Conservation (phyloP, 2,888 invertebrate species). For the Ornithoptera alexandrae region DNA sequence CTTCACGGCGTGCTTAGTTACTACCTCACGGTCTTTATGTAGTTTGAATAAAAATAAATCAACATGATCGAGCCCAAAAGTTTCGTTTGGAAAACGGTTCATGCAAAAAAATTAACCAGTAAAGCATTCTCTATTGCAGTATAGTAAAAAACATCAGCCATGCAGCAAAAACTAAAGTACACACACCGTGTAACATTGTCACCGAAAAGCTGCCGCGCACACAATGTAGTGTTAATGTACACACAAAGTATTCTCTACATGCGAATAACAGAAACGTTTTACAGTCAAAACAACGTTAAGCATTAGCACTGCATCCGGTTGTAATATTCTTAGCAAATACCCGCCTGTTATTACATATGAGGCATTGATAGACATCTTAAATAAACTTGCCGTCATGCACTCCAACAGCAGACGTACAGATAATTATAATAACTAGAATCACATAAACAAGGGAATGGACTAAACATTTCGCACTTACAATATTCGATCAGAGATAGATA, state of each 20-base stretch:
- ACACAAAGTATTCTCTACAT: slow-evolving; percentile 26
- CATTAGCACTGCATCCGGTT: slow-evolving; percentile 24
- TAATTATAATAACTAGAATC: slow-evolving; percentile 11
- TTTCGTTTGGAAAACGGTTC: neutral
- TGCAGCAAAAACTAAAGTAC: slow-evolving; percentile 23
- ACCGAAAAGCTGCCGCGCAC: slow-evolving; percentile 27
- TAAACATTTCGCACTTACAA: slow-evolving; percentile 14
- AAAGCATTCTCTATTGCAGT: neutral
- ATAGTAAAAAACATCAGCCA: slow-evolving; percentile 18
- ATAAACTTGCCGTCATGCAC: slow-evolving; percentile 25
- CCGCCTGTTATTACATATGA: slow-evolving; percentile 17
- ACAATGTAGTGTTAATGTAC: slow-evolving; percentile 29
- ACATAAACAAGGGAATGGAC: slow-evolving; percentile 12
- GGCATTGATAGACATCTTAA: slow-evolving; percentile 27
- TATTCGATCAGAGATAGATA: neutral
- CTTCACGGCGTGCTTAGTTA: too few relatives aligned
- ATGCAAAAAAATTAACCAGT: slow-evolving; percentile 3
- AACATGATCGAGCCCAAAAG: neutral
- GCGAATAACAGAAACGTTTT: slow-evolving; percentile 26
- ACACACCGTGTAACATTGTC: slow-evolving; percentile 24
- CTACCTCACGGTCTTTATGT: too few relatives aligned
- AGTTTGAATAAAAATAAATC: neutral
- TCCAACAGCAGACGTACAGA: slow-evolving; percentile 6
- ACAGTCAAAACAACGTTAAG: slow-evolving; percentile 26
- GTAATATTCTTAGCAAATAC: slow-evolving; percentile 23